Conservation (phyloP, 2,797 vertebrate species). For the Clarias platycephalus region DNA sequence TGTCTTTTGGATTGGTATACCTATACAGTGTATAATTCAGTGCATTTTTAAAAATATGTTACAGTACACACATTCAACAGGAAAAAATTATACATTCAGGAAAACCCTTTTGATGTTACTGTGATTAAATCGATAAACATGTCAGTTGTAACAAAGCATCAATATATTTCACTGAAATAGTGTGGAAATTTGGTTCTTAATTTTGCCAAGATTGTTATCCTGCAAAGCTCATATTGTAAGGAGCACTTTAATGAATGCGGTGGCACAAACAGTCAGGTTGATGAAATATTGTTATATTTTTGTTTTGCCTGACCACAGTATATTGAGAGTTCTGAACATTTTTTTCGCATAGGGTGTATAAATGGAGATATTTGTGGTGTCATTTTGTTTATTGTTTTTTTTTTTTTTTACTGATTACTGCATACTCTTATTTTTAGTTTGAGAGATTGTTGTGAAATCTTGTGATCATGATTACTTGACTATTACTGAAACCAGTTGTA, state of each 20-base stretch:
- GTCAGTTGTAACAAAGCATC: neutral
- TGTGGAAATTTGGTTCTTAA: neutral
- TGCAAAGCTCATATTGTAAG: neutral
- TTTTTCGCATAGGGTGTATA: neutral
- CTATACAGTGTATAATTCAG: neutral
- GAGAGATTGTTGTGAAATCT: neutral
- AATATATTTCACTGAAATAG: neutral
- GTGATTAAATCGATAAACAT: neutral
- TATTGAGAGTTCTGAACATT: neutral
- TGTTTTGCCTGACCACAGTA: neutral
- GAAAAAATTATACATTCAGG: neutral
- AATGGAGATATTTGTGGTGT: neutral
- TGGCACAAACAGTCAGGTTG: neutral
- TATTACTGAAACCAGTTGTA: neutral
- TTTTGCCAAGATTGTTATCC: neutral
- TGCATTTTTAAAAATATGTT: neutral
- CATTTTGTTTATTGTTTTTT: too few relatives aligned
- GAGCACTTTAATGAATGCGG: neutral
- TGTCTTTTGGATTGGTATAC: neutral
- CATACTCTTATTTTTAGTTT: neutral
- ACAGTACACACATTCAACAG: neutral
- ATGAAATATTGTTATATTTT: neutral
- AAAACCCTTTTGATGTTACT: neutral
- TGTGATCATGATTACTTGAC: neutral
- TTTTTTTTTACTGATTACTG: neutral